Evolutionary conservation across 1,140 invertebrate genomes (phyloP).

Genomic region (Aethina tumida): DNA sequence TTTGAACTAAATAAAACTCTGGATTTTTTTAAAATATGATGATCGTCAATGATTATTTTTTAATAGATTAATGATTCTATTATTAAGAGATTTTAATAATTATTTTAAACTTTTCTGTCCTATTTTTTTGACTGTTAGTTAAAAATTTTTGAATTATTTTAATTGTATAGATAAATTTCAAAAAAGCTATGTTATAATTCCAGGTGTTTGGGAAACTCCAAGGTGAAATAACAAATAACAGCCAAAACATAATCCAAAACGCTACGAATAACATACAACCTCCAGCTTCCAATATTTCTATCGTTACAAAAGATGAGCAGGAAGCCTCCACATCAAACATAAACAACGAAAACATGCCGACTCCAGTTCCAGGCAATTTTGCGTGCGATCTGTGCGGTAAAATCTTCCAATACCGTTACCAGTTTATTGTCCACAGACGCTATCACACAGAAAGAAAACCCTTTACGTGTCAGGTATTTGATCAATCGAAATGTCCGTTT

Average conservation of each 20-base stretch:
- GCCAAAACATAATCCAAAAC: conserved; percentile 10
- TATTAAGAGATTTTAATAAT: too few relatives aligned
- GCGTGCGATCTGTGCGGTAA: conserved; percentile 76
- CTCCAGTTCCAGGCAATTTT: conserved; percentile 52
- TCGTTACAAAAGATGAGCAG: conserved; percentile 42
- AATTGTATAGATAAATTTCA: too few relatives aligned
- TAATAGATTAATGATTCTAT: too few relatives aligned
- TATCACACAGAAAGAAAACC: conserved; percentile 79
- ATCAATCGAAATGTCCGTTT: background rate
- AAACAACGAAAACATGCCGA: conserved; percentile 38
- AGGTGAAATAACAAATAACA: conserved; percentile 27
- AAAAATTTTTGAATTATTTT: too few relatives aligned
- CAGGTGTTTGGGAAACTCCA: conserved; percentile 79
- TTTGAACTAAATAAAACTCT: too few relatives aligned
- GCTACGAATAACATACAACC: conserved; percentile 2
- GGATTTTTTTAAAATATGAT: too few relatives aligned
- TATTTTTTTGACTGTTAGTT: too few relatives aligned
- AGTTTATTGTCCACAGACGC: conserved; percentile 71
- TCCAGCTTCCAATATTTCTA: conserved; percentile 26
- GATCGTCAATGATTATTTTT: too few relatives aligned
- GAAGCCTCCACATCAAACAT: conserved; percentile 43
- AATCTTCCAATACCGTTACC: conserved; percentile 76
- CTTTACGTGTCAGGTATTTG: conserved; percentile 73
- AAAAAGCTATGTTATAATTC: too few relatives aligned
- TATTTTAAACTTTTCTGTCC: too few relatives aligned